Base-by-base conservation (phyloP, 2,113 vertebrate species). In the Syrmaticus mikado region DNA sequence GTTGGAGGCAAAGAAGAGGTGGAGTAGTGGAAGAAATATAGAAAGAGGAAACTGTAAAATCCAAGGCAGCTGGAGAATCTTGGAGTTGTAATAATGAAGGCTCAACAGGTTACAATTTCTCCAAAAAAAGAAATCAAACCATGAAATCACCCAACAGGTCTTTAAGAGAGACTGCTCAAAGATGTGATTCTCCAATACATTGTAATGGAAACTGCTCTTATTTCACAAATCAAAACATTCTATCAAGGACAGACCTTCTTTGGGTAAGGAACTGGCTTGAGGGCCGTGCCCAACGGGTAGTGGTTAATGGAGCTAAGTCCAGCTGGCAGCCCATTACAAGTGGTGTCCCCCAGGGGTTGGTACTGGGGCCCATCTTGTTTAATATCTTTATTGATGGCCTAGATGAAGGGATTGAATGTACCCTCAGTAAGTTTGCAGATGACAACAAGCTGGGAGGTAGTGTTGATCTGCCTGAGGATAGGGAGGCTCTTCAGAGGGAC, bases 31-130 rank as follows among this genome's bases (percentile, higher is more conserved):
- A 96, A 94, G 95, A 97, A 97, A 95, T 89, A 96, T 18, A 92
- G 82, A 83, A 87, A 93, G 61, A 95, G 94, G 94, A 96, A 97
- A 93, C 21, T 93, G 53, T 94, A 94, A 96, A 97, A 94, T 95
- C 74, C 85, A 94, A 79, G 91, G 77, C 96, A 95, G 93, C 94
- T 97, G 95, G 91, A 95, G 94, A 93, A 92, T 94, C 87, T 91
- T 95, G 93, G 85, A 97, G 52, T 88, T 76, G 72, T 94, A 81
- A 89, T 92, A 95, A 95, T 94, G 91, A 96, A 94, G 89, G 65
- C 36, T 65, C 65, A 94, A 94, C 89, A 95, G 93, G 95, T 96
- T 90, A 94, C 82, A 86, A 75, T 87, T 93, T 82, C 85, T 91
- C 68, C 28, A 79, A 61, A 92, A 55, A 55, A 71, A 91, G 60